Evolutionary conservation across 2,797 vertebrate species (phyloP).

Genomic region (Myiothlypis coronata): DNA sequence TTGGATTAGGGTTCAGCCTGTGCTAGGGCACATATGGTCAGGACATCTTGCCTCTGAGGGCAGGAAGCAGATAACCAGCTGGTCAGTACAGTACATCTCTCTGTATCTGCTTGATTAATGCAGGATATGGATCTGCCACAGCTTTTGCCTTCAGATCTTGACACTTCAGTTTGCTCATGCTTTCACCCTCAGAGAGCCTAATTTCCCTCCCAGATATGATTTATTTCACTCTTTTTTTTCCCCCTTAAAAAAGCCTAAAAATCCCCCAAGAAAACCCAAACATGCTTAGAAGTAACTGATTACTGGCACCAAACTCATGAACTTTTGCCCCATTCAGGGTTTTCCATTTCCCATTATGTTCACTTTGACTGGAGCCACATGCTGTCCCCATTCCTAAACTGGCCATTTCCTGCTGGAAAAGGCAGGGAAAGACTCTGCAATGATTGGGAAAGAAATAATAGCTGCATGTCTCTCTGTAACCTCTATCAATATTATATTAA

Average conservation of each 20-base stretch:
- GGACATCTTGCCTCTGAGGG: not conserved
- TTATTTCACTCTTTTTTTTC: not conserved
- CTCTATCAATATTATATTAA: not conserved
- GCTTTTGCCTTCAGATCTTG: constrained; percentile 21
- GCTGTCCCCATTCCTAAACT: not conserved
- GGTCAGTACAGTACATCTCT: not conserved
- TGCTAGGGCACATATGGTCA: not conserved
- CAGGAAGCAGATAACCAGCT: constrained; percentile 8
- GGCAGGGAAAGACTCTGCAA: not conserved
- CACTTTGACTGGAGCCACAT: constrained; percentile 24
- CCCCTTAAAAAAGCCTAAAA: accelerated
- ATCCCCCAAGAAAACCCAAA: not conserved
- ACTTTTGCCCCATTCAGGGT: constrained; percentile 1
- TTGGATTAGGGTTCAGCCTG: not conserved
- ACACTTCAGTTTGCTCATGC: not conserved
- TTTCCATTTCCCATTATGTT: not conserved
- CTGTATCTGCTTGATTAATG: constrained; percentile 32
- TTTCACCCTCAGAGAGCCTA: not conserved
- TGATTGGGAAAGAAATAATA: not conserved
- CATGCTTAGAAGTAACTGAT: not conserved
- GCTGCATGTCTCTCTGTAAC: not conserved
- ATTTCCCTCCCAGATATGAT: constrained; percentile 27
- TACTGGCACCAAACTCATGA: constrained; percentile 5
- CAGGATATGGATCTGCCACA: not conserved
- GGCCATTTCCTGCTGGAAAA: constrained; percentile 16